phyloP scores from a whole-genome alignment of 2,113 vertebrate species.

The Nyctereutes procyonoides region DNA sequence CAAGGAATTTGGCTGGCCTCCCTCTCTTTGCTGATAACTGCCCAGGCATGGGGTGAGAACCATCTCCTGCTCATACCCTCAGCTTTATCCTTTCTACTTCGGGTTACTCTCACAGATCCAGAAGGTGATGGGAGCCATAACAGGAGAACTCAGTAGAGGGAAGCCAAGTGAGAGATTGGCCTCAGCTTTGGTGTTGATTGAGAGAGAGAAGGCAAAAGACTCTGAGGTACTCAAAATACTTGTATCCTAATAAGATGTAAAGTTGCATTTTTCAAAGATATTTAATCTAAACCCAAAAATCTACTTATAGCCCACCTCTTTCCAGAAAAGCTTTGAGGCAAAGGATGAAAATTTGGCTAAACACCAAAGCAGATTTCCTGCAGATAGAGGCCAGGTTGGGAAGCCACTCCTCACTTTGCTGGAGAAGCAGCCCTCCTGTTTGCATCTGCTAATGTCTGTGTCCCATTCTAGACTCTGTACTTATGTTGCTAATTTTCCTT shows the following conservation, averaged over 20 bases:
- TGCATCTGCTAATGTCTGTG: not conserved
- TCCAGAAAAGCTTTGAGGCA: conserved; percentile 56
- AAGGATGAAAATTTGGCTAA: conserved; percentile 38
- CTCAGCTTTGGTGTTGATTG: not conserved
- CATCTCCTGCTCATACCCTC: not conserved
- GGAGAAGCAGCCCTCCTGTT: not conserved
- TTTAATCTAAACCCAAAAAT: conserved; percentile 52
- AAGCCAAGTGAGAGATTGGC: not conserved
- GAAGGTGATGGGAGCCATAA: not conserved
- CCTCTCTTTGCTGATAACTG: conserved; percentile 55
- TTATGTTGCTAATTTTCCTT: not conserved
- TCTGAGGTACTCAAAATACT: not conserved
- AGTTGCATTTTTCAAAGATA: conserved; percentile 11
- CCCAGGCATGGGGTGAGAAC: conserved; percentile 61
- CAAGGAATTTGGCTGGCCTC: conserved; percentile 72
- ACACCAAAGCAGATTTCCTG: not conserved
- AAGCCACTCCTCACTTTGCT: not conserved
- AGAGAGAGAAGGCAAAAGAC: not conserved
- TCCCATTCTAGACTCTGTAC: not conserved
- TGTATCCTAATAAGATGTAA: not conserved
- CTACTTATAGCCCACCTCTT: conserved; percentile 39
- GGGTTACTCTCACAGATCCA: not conserved
- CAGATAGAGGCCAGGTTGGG: not conserved
- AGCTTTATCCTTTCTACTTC: not conserved
- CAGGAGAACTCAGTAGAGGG: not conserved